Evolutionary conservation across 1,140 invertebrate species (phyloP).

Genomic region (Saccostrea echinata): DNA sequence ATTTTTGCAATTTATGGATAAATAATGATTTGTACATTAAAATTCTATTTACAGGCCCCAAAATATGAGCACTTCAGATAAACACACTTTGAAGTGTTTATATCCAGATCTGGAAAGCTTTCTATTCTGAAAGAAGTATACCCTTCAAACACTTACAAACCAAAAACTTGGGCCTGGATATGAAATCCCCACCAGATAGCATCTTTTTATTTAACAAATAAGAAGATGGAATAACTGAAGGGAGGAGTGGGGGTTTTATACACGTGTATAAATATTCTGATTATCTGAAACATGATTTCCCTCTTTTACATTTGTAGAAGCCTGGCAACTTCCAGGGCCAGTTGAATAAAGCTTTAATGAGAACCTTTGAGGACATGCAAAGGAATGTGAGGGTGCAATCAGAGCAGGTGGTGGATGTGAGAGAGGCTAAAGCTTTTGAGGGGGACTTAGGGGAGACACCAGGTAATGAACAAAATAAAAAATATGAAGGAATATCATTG

Average conservation of each 20-base stretch:
- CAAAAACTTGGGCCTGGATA: too few species aligned
- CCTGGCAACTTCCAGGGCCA: conserved; percentile 56
- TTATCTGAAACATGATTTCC: not conserved
- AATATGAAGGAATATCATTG: too few species aligned
- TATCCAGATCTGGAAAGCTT: too few species aligned
- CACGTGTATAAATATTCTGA: not conserved
- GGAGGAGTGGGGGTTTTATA: too few species aligned
- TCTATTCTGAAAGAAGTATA: too few species aligned
- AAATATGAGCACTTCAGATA: too few species aligned
- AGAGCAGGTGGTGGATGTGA: conserved; percentile 66
- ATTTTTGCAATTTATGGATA: not conserved
- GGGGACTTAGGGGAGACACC: not conserved
- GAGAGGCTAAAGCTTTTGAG: conserved; percentile 25
- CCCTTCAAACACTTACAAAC: too few species aligned
- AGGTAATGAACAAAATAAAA: not conserved
- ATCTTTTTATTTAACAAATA: too few species aligned
- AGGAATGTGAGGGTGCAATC: conserved; percentile 53
- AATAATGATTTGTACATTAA: not conserved
- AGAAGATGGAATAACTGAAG: too few species aligned
- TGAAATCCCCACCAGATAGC: too few species aligned
- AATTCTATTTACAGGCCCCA: not conserved
- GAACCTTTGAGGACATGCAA: conserved; percentile 60
- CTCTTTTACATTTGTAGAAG: conserved; percentile 48
- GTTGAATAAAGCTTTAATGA: conserved; percentile 51
- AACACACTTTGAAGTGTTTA: too few species aligned